These are phyloP conservation scores for Rhodeus uyekii DNA, from an alignment of 2,797 vertebrate genomes.

Conservation along the genomic window DNA sequence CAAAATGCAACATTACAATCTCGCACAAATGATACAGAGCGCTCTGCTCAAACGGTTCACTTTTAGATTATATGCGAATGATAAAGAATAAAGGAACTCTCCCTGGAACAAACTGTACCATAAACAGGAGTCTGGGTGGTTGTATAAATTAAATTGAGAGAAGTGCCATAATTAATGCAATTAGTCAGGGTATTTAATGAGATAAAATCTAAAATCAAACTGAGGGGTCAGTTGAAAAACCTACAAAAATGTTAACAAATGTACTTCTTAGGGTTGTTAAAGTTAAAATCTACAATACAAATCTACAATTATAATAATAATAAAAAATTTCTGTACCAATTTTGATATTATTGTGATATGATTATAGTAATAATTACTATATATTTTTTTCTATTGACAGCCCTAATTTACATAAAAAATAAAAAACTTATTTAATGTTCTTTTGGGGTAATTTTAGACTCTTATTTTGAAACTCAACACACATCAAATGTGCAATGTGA, in stretches of 20 bases:
- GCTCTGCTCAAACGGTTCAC: not conserved
- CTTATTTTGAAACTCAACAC: no score
- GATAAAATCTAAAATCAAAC: not conserved
- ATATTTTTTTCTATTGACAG: no score
- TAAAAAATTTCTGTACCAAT: not conserved
- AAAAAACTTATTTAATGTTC: no score
- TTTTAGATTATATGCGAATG: not conserved
- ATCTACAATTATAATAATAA: not conserved
- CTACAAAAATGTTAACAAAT: not conserved
- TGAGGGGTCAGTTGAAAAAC: not conserved
- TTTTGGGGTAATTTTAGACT: no score
- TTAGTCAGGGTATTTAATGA: not conserved
- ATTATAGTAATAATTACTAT: no score
- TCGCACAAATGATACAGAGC: not conserved
- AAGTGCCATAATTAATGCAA: not conserved
- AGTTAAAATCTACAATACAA: no score
- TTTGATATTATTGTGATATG: not conserved
- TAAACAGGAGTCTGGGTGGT: not conserved
- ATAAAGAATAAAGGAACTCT: not conserved
- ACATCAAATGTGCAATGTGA: no score
- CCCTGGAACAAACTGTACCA: not conserved
- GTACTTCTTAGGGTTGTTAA: not conserved
- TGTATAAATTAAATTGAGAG: not conserved
- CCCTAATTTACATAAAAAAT: no score
- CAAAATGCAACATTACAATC: slow-evolving; percentile 57